phyloP scores from a whole-genome alignment of 2,888 invertebrate genomes.

The Odontocolon sp. region DNA sequence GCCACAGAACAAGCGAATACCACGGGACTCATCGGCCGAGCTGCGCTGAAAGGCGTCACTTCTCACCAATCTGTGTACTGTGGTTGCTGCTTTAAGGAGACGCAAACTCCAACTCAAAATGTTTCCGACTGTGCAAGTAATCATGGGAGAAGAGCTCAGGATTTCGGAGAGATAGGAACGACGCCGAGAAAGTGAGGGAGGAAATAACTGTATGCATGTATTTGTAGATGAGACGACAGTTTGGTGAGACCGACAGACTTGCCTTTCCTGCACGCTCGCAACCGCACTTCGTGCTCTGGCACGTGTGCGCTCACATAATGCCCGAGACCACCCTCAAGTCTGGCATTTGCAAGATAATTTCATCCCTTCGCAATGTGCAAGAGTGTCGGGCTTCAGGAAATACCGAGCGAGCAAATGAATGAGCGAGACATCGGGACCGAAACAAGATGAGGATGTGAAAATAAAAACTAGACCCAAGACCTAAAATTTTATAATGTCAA shows the following conservation, averaged over 20 bases:
- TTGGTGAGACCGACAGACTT: conserved; percentile 30
- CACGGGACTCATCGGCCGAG: conserved; percentile 40
- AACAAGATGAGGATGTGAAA: no score
- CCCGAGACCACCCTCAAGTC: conserved; percentile 53
- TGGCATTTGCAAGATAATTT: conserved; percentile 69
- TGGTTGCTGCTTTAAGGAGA: conserved; percentile 41
- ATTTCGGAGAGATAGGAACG: conserved; percentile 44
- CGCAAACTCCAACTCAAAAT: conserved; percentile 52
- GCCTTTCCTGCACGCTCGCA: conserved; percentile 1
- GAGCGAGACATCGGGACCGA: no score
- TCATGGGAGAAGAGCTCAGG: conserved; percentile 64
- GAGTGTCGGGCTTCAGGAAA: not conserved
- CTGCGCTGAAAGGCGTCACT: conserved; percentile 47
- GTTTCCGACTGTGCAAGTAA: conserved; percentile 66
- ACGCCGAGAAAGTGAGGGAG: not conserved
- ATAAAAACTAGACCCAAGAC: no score
- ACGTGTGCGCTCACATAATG: conserved; percentile 50
- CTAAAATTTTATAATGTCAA: no score
- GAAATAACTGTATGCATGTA: conserved; percentile 1
- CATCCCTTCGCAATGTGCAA: conserved; percentile 51
- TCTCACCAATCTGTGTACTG: conserved; percentile 54
- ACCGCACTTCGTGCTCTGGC: not conserved
- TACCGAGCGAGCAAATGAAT: conserved; percentile 16
- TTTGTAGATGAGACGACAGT: not conserved
- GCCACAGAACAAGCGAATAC: conserved; percentile 51